A percentile compares a stretch with the other conserved stretches of the same genome.
Conservation (phyloP, 2,113 vertebrate species). For the Pica pica region DNA sequence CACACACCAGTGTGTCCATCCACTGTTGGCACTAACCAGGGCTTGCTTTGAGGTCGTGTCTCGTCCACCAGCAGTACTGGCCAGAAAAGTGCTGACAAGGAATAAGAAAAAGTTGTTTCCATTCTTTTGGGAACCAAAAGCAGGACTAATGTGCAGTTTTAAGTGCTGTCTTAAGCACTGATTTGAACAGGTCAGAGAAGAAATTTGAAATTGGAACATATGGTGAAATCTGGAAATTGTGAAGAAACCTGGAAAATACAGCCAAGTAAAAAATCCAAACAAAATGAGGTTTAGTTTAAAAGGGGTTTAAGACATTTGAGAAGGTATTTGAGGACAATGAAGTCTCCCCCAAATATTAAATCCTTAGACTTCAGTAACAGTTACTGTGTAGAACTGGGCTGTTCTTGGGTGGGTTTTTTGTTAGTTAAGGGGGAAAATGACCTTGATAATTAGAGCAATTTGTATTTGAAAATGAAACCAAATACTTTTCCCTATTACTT, state of each 20-base stretch:
- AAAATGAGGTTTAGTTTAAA: background rate
- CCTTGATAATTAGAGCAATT: background rate
- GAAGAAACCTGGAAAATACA: background rate
- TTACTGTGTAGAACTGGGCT: background rate
- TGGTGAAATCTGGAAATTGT: background rate
- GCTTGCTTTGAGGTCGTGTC: rapidly evolving
- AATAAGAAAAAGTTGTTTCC: background rate
- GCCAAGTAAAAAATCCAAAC: background rate
- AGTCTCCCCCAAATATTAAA: background rate
- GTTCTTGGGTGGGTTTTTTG: background rate
- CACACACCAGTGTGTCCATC: rapidly evolving
- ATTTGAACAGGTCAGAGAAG: background rate
- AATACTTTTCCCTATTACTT: background rate
- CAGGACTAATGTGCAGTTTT: background rate
- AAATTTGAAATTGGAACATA: background rate
- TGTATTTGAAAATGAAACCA: background rate
- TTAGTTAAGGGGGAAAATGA: background rate
- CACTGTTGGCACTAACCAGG: background rate
- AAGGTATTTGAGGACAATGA: background rate
- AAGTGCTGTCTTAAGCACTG: background rate
- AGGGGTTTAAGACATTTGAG: background rate
- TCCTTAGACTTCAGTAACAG: background rate
- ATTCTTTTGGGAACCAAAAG: background rate
- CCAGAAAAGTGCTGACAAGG: background rate
- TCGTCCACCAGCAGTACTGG: background rate